Evolutionary conservation across 2,797 vertebrate species (phyloP), one percentile per base, ranked within the genome.

Genomic region (Morus bassanus): DNA sequence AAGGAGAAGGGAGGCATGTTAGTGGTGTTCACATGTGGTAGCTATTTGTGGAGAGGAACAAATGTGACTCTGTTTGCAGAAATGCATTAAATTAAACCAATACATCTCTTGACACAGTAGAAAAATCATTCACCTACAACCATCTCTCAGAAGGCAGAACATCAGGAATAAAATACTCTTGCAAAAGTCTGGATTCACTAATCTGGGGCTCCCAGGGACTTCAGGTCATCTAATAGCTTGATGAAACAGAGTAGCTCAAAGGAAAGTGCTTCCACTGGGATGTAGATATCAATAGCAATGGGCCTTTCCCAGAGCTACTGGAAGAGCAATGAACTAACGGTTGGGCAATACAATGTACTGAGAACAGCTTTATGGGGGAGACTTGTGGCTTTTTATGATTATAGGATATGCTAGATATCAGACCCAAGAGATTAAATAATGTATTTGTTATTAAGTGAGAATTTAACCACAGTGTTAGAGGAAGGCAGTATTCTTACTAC

Each of bases 161-260:
- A 5, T 85, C 65, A 91, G 85, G 76, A 84, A 77, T 89, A 77
- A 93, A 92, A 94, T 39, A 33, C 74, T 80, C 69, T 84, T 4
- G 2, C 3, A 54, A 56, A 88, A 93, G 45, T 93, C 85, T 69
- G 54, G 48, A 91, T 92, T 91, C 68, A 50, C 89, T 91, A 91
- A 94, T 89, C 84, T 89, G 57, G 39, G 85, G n/a, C 79, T 96
- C 81, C 56, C 16, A 73, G 90, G 67, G 88, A 78, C 86, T 89
- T 96, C 70, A 75, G 92, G 86, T 96, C 84, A 82, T 82, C 94
- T 95, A 86, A 93, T 92, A 92, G 79, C 45, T 84, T 95, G 86
- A 90, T 92, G 86, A 95, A 93, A 92, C 85, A 81, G 59, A 89
- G 82, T 39, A 78, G 57, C 76, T 91, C 67, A 78, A 93, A 94